A percentile compares a stretch with the other conserved stretches of the same genome.
Evolutionary conservation across 2,113 vertebrate genomes (phyloP).

Genomic region (Tor tambroides): DNA sequence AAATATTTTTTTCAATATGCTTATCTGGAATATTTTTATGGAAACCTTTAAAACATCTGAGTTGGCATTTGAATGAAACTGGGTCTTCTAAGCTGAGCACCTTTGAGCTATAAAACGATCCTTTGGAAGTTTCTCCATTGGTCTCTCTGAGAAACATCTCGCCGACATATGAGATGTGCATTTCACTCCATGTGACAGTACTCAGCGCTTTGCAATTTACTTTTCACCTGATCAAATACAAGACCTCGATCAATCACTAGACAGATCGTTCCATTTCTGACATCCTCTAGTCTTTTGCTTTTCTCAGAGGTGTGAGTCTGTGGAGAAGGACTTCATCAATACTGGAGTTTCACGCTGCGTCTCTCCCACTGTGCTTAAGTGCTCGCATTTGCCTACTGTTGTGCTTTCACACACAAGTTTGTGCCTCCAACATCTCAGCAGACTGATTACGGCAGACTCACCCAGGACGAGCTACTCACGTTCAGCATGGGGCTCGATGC

Average conservation of each 20-base stretch:
- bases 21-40: no score
- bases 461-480: neutral
- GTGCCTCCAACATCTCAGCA: constrained; percentile 1
- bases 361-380: constrained; percentile 42
- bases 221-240: constrained; percentile 3
- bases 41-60: neutral
- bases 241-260: neutral
- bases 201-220: neutral
- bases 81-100: neutral
- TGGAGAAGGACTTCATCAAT: constrained; percentile 45
- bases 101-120: neutral
- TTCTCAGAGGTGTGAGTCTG: constrained; percentile 50
- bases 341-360: constrained; percentile 44
- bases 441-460: constrained; percentile 15
- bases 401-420: constrained; percentile 21
- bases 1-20: no score
- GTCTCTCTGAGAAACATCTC: neutral
- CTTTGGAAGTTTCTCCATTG: neutral
- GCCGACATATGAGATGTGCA: neutral
- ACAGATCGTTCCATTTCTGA: neutral
- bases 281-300: constrained; percentile 20
- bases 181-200: neutral
- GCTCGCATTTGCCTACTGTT: constrained; percentile 47
- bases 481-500: constrained; percentile 10
- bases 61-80: neutral